Base-by-base conservation (phyloP, 2,888 invertebrate species). In the Chalcosyrphus nemorum region DNA sequence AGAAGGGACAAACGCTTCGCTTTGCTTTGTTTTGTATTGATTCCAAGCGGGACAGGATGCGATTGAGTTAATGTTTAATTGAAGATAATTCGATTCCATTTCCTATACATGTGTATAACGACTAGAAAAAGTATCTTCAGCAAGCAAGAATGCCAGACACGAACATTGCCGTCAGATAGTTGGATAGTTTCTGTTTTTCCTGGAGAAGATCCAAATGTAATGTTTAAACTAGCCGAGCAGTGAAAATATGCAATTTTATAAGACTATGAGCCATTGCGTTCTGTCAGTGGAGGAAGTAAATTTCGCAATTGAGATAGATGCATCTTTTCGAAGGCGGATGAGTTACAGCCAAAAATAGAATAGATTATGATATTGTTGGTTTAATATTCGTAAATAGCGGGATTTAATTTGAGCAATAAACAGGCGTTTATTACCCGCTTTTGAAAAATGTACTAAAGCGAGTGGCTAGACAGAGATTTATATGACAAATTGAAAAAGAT, bases 131-230 rank as follows among this genome's bases (percentile, higher is more conserved):
- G n/a, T n/a, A n/a, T n/a, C n/a, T n/a, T n/a, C n/a, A n/a, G n/a
- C n/a, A n/a, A n/a, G 35, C 21, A 54, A 38, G n/a, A 54, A 65
- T 41, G 11, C 4, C 24, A 65, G 65, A 56, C 65, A 65, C 17
- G 24, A 56, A 24, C 32, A 56, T n/a, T n/a, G n/a, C n/a, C n/a
- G n/a, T n/a, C n/a, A n/a, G n/a, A n/a, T 47, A 66, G 56, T 50
- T 77, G 7, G 52, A 66, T 7, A 13, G 6, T 6, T 24, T 52
- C 6, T 70, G 43, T 68, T 70, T 70, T 77, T 61, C 56, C 76
- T 77, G 76, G 76, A 77, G 43, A 61, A 19, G 61, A 61, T 77
- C 76, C 76, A 77, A 77, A 61, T 35, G 54, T 11, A 59, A 63
- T 74, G 54, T 65, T 56, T 65, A 56, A 19, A 56, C 50, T 50